Evolutionary conservation across 1,140 invertebrate genomes (phyloP).

Genomic region (Ericerus pela): DNA sequence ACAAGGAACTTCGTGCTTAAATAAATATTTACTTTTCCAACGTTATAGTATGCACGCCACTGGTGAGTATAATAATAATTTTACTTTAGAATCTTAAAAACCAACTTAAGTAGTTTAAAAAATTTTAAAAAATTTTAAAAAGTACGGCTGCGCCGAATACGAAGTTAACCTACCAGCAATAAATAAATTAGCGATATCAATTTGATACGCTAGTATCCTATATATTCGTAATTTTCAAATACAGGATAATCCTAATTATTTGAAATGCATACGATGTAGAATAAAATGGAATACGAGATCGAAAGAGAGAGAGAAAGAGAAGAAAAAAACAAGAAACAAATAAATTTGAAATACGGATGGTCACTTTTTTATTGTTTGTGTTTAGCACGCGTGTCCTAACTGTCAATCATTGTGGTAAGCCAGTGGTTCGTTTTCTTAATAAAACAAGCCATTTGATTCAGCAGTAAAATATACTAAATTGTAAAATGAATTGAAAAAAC

Average conservation of each 20-base stretch:
- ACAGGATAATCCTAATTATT: slow-evolving; percentile 12
- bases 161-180: too few species aligned
- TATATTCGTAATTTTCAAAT: slow-evolving; percentile 2
- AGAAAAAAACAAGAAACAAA: background rate
- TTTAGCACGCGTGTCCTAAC: slow-evolving; percentile 8
- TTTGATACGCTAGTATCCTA: slow-evolving; percentile 8
- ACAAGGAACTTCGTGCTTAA: too few species aligned
- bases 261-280: slow-evolving; percentile 1
- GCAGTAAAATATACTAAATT: background rate
- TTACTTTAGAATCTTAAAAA: too few species aligned
- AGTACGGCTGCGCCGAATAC: background rate
- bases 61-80: too few species aligned
- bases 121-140: too few species aligned
- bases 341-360: slow-evolving; percentile 1
- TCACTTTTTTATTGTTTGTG: slow-evolving; percentile 9
- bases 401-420: slow-evolving; percentile 4
- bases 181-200: background rate
- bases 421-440: background rate
- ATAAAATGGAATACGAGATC: too few species aligned
- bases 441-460: slow-evolving; percentile 3
- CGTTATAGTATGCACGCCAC: too few species aligned
- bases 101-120: too few species aligned
- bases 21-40: too few species aligned
- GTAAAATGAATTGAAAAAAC: slow-evolving; percentile 4
- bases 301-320: background rate